Conservation (phyloP, 2,797 vertebrate genomes). For the Diplodus sargus region DNA sequence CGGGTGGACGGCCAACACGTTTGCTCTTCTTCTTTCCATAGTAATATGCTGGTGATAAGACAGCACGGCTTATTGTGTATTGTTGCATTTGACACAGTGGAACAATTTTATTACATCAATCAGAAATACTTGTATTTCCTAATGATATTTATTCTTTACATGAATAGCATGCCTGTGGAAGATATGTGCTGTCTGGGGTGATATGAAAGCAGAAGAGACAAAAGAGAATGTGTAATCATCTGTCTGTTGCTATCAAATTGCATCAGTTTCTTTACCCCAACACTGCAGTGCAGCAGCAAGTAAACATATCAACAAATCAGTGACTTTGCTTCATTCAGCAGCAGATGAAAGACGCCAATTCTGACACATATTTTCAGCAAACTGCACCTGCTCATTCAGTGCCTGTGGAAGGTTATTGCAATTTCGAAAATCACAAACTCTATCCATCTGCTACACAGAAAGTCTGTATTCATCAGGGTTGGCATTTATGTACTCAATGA, state of each 20-base stretch:
- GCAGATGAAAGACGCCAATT: conserved; percentile 24
- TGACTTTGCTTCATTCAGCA: conserved; percentile 8
- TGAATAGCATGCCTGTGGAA: neutral
- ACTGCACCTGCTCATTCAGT: conserved; percentile 3
- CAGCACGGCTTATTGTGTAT: conserved; percentile 27
- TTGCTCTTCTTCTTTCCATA: conserved; percentile 96
- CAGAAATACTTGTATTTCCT: neutral
- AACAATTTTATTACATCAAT: conserved; percentile 5
- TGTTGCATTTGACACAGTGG: neutral
- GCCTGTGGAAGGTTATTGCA: neutral
- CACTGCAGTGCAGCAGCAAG: conserved; percentile 19
- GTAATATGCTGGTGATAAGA: conserved; percentile 90
- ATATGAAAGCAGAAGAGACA: conserved; percentile 17
- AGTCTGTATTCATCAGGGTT: conserved; percentile 4
- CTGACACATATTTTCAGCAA: conserved; percentile 20
- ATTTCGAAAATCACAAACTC: conserved; percentile 9
- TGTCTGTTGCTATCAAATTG: conserved; percentile 49
- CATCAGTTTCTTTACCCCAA: conserved; percentile 40
- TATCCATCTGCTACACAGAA: conserved; percentile 5
- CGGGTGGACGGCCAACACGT: conserved; percentile 93
- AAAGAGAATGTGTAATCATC: conserved; percentile 12
- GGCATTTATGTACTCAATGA: neutral
- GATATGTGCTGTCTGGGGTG: conserved; percentile 1
- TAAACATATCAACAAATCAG: conserved; percentile 42
- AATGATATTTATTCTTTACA: neutral